Evolutionary conservation across 1,140 invertebrate species (phyloP), one percentile per base, ranked within the genome.

Genomic region (Lucilia cuprina): DNA sequence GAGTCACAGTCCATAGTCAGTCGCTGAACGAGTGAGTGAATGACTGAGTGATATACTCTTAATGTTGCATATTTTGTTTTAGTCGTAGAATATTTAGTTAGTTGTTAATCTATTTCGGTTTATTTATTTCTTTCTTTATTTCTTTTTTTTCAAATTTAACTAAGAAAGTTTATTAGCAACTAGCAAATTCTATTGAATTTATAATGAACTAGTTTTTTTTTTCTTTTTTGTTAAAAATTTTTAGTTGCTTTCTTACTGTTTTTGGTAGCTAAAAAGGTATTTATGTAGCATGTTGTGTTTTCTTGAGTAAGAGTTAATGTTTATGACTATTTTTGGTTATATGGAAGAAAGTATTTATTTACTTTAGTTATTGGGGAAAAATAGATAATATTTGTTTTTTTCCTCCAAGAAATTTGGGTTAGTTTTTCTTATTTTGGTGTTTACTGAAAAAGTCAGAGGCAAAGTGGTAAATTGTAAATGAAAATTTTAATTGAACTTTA

Each of bases 201-300:
- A 49, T 80, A 80, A 80, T 80, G 77, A 80, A 80, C 41, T 19
- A 47, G 8, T 77, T 77, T 41, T 77, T 25, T 74, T 41, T 60
- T 60, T 14, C 2, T 17, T 17, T 60, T 65, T 65, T 65, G 5
- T 17, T 5, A 12, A 5, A 10, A 10, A 10, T 41, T 41, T 41
- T 41, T 41, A 7, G 41, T 41, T 34, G 2, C 35, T 78, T 41
- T 41, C 19, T 74, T 13, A 10, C 77, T 17, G n/a, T 80, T 30
- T 30, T 25, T 25, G 10, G n/a, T 12, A 19, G 41, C 41, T 50
- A 50, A 78, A n/a, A 80, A 80, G 77, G 77, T 80, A 80, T 80
- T 80, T 80, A 80, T 80, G 77, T 80, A 47, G 77, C 77, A 80
- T 80, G 77, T 80, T 80, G 35, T 78, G 35, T 41, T 78, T 78